Base-by-base conservation (phyloP, 1,140 invertebrate genomes). In the Lordiphosa stackelbergi region DNA sequence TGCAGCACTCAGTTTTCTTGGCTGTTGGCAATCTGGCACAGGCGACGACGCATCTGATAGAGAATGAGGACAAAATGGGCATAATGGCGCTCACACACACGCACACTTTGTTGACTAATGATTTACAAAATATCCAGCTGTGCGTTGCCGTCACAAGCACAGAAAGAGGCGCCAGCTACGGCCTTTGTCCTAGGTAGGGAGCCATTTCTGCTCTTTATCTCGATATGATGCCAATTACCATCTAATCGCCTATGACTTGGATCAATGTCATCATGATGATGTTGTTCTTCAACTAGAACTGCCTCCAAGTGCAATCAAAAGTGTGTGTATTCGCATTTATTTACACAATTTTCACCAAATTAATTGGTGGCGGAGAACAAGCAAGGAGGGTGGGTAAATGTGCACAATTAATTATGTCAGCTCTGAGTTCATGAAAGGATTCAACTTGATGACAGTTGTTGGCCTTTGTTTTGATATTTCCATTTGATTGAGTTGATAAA, bases 101-200 rank as follows among this genome's bases (percentile, higher is more conserved):
- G 24, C 28, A 46, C 43, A 46, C 43, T 31, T 31, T 46, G 43
- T 46, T 46, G 43, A 69, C 66, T 69, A 69, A 69, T 69, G 66
- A 70, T 62, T 70, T 70, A 70, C 66, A 70, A 70, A 69, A 63
- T 70, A 69, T 70, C 66, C 66, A 52, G 66, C 66, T 70, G 66
- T 57, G 66, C 53, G 64, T 48, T 57, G 46, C 62, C 62, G 53
- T 66, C 64, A 66, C 34, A 51, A 19, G 47, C 48, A 51, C 35
- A 51, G 19, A 12, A 35, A 36, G 34, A 36, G 31, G 12, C 46
- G 34, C 31, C 42, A 11, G 1, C 28, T 6, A 12, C 24, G 28
- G 28, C 24, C 31, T 46, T 46, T 46, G 43, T 46, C 43, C 43
- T 46, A 46, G 43, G 43, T 46, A 19, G 61, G 60, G 49, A 63